Conservation (phyloP, 1,140 invertebrate species). For the Zaprionus gabonicus region DNA sequence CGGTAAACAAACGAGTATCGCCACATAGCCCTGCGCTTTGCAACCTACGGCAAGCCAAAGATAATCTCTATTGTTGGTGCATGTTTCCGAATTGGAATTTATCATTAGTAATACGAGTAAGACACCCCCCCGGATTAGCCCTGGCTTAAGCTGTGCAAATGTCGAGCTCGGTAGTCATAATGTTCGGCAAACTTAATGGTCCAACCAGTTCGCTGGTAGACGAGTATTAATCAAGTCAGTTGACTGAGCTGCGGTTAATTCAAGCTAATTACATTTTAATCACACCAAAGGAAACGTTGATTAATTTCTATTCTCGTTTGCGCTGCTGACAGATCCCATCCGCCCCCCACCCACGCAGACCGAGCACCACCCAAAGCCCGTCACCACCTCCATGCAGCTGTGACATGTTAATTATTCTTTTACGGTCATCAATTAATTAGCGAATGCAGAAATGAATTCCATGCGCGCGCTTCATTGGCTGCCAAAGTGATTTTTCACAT, state of each 20-base stretch:
- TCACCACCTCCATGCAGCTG: constrained; percentile 3
- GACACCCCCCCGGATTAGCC: not conserved
- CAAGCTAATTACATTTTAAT: constrained; percentile 64
- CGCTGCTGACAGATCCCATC: not conserved
- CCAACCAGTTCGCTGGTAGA: not conserved
- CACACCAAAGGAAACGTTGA: constrained; percentile 48
- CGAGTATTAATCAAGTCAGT: constrained; percentile 52
- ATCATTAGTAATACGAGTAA: not conserved
- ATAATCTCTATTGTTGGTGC: not conserved
- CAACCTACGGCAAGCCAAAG: not conserved
- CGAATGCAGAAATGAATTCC: constrained; percentile 50
- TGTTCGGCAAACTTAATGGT: constrained; percentile 2
- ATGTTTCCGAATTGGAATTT: not conserved
- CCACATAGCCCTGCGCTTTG: not conserved
- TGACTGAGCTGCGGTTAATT: constrained; percentile 49
- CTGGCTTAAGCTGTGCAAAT: not conserved
- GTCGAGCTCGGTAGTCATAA: constrained; percentile 2
- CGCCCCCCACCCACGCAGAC: not conserved
- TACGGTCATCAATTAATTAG: constrained; percentile 67
- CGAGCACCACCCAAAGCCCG: not conserved
- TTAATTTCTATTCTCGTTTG: constrained; percentile 57
- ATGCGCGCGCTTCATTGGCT: constrained; percentile 47
- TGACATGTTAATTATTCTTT: constrained; percentile 35
- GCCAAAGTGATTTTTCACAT: constrained; percentile 59
- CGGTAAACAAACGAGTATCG: too few relatives aligned